A percentile compares a stretch with the other conserved stretches of the same genome.
Evolutionary conservation across 2,888 invertebrate species (phyloP).

Genomic region (Tinea semifulvella): DNA sequence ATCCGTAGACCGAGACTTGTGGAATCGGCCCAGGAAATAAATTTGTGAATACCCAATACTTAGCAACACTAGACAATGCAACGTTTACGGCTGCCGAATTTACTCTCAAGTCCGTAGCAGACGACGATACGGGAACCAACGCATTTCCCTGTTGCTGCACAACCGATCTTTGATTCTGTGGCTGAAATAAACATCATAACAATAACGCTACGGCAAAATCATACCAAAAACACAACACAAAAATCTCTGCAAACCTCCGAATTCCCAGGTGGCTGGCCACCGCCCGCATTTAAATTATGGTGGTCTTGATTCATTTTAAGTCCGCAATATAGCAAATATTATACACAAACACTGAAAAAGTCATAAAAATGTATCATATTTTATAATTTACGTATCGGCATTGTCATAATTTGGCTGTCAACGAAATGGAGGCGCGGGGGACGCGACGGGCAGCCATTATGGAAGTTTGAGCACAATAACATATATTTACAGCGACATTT

Average conservation of each 20-base stretch:
- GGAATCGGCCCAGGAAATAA: constrained; percentile 80
- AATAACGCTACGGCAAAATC: constrained; percentile 24
- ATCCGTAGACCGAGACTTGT: constrained; percentile 76
- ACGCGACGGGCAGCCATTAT: constrained; percentile 74
- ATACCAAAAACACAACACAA: constrained; percentile 24
- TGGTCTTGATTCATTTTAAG: constrained; percentile 61
- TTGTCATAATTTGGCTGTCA: constrained; percentile 71
- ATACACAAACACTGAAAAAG: constrained; percentile 32
- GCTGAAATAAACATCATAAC: constrained; percentile 33
- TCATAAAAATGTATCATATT: constrained; percentile 52
- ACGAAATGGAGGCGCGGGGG: constrained; percentile 72
- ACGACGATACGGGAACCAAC: constrained; percentile 58
- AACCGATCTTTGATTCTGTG: constrained; percentile 45
- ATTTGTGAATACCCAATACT: constrained; percentile 87
- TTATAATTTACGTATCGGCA: constrained; percentile 55
- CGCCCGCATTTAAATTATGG: constrained; percentile 67
- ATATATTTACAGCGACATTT: neutral
- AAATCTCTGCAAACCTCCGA: constrained; percentile 53
- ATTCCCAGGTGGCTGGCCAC: constrained; percentile 64
- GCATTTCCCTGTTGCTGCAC: constrained; percentile 38
- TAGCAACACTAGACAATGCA: constrained; percentile 79
- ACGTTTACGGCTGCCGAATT: constrained; percentile 74
- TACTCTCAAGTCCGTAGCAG: constrained; percentile 70
- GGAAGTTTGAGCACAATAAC: constrained; percentile 57
- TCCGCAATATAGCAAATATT: constrained; percentile 24